Evolutionary conservation across 1,140 invertebrate genomes (phyloP).

Genomic region (Papilio dardanus): DNA sequence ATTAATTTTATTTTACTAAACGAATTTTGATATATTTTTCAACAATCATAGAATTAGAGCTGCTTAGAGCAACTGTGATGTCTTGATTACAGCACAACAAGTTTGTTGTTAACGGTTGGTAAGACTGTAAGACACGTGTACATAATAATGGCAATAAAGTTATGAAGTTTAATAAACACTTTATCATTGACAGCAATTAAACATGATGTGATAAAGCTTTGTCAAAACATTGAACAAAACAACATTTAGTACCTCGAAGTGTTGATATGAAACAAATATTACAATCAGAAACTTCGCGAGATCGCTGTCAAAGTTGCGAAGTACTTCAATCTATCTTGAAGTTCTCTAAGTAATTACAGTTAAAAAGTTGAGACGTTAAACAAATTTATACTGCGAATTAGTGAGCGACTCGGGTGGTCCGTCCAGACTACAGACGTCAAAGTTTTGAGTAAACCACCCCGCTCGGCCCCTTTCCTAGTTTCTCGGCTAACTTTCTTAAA

Average conservation of each 20-base stretch:
- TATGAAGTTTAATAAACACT: background rate
- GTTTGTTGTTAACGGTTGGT: background rate
- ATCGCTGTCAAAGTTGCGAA: slow-evolving; percentile 61
- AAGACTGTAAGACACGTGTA: background rate
- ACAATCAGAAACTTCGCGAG: slow-evolving; percentile 39
- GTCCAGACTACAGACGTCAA: slow-evolving; percentile 68
- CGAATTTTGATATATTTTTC: background rate
- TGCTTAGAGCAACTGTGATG: too few relatives aligned
- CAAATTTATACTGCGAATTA: slow-evolving; percentile 81
- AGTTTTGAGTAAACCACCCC: slow-evolving; percentile 74
- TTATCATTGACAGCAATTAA: background rate
- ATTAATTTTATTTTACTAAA: slow-evolving; percentile 31
- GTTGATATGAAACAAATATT: slow-evolving; percentile 33
- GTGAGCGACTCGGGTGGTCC: slow-evolving; percentile 67
- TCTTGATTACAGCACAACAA: too few relatives aligned
- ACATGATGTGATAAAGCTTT: slow-evolving; percentile 7
- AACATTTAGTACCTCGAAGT: background rate
- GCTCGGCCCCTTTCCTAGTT: slow-evolving; percentile 54
- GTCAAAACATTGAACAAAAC: slow-evolving; percentile 33
- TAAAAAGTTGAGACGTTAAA: slow-evolving; percentile 81
- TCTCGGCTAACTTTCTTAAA: slow-evolving; percentile 68
- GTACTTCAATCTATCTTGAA: slow-evolving; percentile 74
- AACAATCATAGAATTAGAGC: background rate
- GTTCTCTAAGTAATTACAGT: slow-evolving; percentile 78
- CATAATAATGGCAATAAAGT: background rate